Evolutionary conservation across 2,797 vertebrate species (phyloP).

Genomic region (Euthynnus affinis): DNA sequence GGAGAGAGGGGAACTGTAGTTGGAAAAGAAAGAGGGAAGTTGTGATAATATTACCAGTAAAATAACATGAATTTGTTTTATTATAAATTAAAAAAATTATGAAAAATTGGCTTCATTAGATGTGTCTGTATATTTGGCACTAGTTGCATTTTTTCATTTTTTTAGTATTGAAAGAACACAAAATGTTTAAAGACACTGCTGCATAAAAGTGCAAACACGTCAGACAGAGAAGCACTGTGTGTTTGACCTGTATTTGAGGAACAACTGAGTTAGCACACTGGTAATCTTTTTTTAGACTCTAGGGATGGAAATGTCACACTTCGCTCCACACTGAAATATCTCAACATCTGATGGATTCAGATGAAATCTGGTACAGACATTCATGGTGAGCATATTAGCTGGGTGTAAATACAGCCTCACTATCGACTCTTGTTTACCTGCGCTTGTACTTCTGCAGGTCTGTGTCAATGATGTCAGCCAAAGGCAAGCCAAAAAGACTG

Average conservation of each 20-base stretch:
- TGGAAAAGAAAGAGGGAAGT: neutral
- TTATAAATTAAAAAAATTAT: neutral
- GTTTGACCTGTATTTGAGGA: neutral
- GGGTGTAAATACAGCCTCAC: too few relatives aligned
- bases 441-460: conserved; percentile 90
- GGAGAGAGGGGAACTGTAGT: conserved; percentile 89
- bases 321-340: too few relatives aligned
- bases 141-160: neutral
- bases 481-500: conserved; percentile 92
- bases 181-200: neutral
- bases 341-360: too few relatives aligned
- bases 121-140: neutral
- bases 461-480: conserved; percentile 92
- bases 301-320: too few relatives aligned
- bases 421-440: conserved; percentile 81
- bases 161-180: neutral
- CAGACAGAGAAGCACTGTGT: neutral
- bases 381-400: too few relatives aligned
- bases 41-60: neutral
- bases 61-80: neutral
- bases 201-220: neutral
- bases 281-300: neutral
- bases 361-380: too few relatives aligned
- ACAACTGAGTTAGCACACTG: neutral
- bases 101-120: neutral